Evolutionary conservation across 2,888 invertebrate genomes (phyloP).

Genomic region (Pardosa pseudoannulata): DNA sequence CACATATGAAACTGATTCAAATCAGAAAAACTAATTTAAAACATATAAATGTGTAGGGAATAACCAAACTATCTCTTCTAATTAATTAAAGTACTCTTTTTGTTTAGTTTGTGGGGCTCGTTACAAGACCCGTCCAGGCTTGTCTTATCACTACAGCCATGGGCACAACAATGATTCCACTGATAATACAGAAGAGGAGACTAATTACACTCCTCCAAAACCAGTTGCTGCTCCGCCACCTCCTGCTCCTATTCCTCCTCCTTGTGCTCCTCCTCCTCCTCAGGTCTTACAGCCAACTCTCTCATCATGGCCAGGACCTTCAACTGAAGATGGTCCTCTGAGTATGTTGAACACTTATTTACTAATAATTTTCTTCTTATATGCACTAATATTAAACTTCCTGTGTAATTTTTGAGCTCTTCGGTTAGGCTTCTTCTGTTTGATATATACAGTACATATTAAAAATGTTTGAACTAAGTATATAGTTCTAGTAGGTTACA

Average conservation of each 20-base stretch:
- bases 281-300: slow-evolving; percentile 62
- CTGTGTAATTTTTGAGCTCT: too few relatives aligned
- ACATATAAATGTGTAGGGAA: too few relatives aligned
- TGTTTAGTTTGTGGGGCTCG: slow-evolving; percentile 91
- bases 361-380: neutral
- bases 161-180: slow-evolving; percentile 77
- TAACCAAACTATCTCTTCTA: too few relatives aligned
- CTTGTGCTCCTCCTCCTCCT: slow-evolving; percentile 76
- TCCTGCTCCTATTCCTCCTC: slow-evolving; percentile 76
- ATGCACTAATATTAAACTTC: neutral
- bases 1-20: too few relatives aligned
- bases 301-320: slow-evolving; percentile 69
- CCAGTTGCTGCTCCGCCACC: slow-evolving; percentile 50
- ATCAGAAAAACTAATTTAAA: too few relatives aligned
- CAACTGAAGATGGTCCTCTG: slow-evolving; percentile 62
- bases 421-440: too few relatives aligned
- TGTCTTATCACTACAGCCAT: slow-evolving; percentile 96
- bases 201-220: slow-evolving; percentile 69
- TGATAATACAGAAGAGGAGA: slow-evolving; percentile 72
- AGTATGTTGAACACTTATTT: slow-evolving; percentile 36
- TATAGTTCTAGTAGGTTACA: too few relatives aligned
- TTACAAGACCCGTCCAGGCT: slow-evolving; percentile 96
- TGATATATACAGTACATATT: too few relatives aligned
- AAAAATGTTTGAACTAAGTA: too few relatives aligned
- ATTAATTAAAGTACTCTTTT: neutral